Evolutionary conservation across 2,797 vertebrate genomes (phyloP), one percentile per base, ranked within the genome.

Genomic region (Thalassophryne amazonica): DNA sequence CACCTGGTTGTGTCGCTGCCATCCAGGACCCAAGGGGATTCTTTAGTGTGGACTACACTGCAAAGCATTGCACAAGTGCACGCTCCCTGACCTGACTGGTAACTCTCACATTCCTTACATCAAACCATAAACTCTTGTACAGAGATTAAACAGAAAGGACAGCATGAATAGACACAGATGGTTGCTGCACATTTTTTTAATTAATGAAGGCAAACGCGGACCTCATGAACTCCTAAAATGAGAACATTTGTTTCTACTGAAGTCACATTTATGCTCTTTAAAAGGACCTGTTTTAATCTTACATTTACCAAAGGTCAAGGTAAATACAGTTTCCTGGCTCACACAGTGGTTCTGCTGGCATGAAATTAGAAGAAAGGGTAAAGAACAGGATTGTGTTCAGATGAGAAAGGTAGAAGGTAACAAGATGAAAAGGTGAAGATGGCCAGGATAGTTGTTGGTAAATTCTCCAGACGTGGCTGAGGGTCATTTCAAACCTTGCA

Each of bases 211-310:
- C 32, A 67, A 75, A 74, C 52, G 32, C 11, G 40, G 43, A 79
- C 59, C 60, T 60, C 50, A 59, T 69, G 48, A 59, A 67, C 45
- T 51, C 53, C 35, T 55, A 40, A 79, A 56, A 73, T 79, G 32
- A 64, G 42, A 73, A 78, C 80, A 81, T 79, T 80, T 86, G 72
- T 78, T 86, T 81, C 69, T 67, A 46, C 55, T 85, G 60, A 74
- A 80, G 57, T 41, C 56, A 41, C 65, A 82, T 82, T 81, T 72
- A 64, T 70, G 23, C 29, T 56, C 24, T 32, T 61, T 49, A 31
- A 60, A 50, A 58, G 51, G 54, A 20, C 7, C 51, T 17, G 15
- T 29, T n/a, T 38, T 33, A 19, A 33, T n/a, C n/a, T n/a, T n/a
- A n/a, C n/a, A n/a, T n/a, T n/a, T n/a, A n/a, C n/a, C n/a, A n/a